Evolutionary conservation across 2,888 invertebrate species (phyloP).

Genomic region (Metallyticus violacea): DNA sequence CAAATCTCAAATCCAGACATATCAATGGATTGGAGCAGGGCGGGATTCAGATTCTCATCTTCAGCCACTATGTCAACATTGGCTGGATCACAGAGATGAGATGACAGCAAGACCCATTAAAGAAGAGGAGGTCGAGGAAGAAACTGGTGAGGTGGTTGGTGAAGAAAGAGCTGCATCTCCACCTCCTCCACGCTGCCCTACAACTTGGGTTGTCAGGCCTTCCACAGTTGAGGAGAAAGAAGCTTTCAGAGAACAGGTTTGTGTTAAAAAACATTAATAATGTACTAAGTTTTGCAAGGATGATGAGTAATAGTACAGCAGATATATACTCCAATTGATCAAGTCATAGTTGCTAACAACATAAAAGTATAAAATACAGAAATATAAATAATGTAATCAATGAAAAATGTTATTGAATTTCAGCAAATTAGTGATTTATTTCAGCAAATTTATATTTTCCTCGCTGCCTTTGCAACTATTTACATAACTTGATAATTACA

Average conservation of each 20-base stretch:
- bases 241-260: constrained; percentile 58
- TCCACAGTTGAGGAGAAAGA: constrained; percentile 74
- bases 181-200: constrained; percentile 62
- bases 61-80: constrained; percentile 71
- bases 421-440: too few relatives aligned
- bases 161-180: constrained; percentile 43
- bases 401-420: too few relatives aligned
- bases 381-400: too few relatives aligned
- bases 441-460: too few relatives aligned
- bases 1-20: constrained; percentile 65
- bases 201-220: constrained; percentile 78
- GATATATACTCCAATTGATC: too few relatives aligned
- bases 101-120: constrained; percentile 37
- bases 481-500: too few relatives aligned
- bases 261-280: too few relatives aligned
- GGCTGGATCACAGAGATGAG: constrained; percentile 65
- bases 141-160: constrained; percentile 38
- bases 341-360: too few relatives aligned
- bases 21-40: constrained; percentile 93
- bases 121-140: constrained; percentile 36
- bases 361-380: too few relatives aligned
- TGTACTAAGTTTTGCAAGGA: too few relatives aligned
- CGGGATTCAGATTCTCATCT: constrained; percentile 82
- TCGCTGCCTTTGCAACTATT: too few relatives aligned
- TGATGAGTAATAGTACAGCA: too few relatives aligned